phyloP scores from a whole-genome alignment of 2,888 invertebrate genomes.

The Polymixis lichenea region DNA sequence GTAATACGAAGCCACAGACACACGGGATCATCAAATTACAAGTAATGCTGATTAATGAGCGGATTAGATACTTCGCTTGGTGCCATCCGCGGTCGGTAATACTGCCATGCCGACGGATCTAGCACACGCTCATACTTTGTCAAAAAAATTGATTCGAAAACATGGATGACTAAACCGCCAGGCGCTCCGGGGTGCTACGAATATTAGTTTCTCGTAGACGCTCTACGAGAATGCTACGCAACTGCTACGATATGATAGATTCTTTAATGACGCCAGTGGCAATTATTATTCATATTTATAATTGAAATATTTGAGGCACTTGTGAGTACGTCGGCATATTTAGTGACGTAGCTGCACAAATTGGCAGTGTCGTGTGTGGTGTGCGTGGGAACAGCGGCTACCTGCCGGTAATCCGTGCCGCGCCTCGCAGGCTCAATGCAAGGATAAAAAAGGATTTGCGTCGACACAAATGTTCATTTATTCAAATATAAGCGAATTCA shows the following conservation, averaged over 20 bases:
- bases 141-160: neutral
- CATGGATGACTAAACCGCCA: neutral
- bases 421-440: conserved; percentile 53
- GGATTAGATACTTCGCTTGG: conserved; percentile 33
- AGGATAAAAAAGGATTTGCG: conserved; percentile 74
- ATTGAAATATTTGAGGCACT: conserved; percentile 14
- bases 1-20: conserved; percentile 58
- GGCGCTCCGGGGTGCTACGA: conserved; percentile 9
- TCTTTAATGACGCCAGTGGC: neutral
- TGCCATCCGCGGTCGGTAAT: conserved; percentile 8
- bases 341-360: neutral
- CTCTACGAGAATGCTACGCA: conserved; percentile 66
- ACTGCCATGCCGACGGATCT: neutral
- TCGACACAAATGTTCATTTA: conserved; percentile 68
- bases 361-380: neutral
- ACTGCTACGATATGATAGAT: conserved; percentile 6
- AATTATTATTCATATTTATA: conserved; percentile 1
- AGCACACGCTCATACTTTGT: neutral
- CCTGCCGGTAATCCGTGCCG: conserved; percentile 68
- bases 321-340: neutral
- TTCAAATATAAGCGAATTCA: conserved; percentile 72
- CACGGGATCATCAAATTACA: conserved; percentile 63
- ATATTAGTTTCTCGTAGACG: conserved; percentile 41
- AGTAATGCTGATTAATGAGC: conserved; percentile 63
- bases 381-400: conserved; percentile 62